Evolutionary conservation across 2,797 vertebrate genomes (phyloP).

Genomic region (Ptychobarbus kaznakovi): DNA sequence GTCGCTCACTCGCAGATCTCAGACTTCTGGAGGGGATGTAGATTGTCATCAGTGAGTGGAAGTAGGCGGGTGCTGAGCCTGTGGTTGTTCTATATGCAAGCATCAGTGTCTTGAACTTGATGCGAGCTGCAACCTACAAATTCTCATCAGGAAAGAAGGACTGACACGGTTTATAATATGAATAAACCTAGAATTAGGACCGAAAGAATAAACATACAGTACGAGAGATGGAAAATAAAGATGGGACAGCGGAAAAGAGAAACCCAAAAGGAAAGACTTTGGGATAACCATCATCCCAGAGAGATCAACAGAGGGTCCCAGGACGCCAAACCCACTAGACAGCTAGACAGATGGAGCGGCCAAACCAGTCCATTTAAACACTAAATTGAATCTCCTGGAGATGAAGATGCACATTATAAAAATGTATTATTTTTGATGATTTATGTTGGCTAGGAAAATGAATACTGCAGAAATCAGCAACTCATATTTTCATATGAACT

Average conservation of each 20-base stretch:
- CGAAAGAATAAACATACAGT: background rate
- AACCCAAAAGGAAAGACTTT: slow-evolving; percentile 46
- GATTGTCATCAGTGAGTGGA: too few relatives aligned
- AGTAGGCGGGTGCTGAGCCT: too few relatives aligned
- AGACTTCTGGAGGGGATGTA: too few relatives aligned
- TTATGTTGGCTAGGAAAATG: slow-evolving; percentile 16
- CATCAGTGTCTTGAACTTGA: too few relatives aligned
- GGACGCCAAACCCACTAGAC: slow-evolving; percentile 54
- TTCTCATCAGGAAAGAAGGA: background rate
- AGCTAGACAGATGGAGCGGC: background rate
- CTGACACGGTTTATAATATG: slow-evolving; percentile 32
- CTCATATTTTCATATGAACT: background rate
- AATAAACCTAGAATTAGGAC: slow-evolving; percentile 9
- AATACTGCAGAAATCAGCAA: slow-evolving; percentile 25
- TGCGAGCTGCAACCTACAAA: too few relatives aligned
- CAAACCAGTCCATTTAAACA: slow-evolving; percentile 6
- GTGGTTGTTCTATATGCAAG: too few relatives aligned
- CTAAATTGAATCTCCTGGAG: slow-evolving; percentile 22
- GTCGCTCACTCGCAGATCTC: too few relatives aligned
- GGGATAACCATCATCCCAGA: slow-evolving; percentile 17
- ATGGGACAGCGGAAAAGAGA: slow-evolving; percentile 23
- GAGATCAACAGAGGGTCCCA: slow-evolving; percentile 46
- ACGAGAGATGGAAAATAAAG: slow-evolving; percentile 57
- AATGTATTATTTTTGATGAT: slow-evolving; percentile 31
- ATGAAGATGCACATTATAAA: slow-evolving; percentile 38